A percentile compares a stretch with the other conserved stretches of the same genome.
Evolutionary conservation across 2,113 vertebrate genomes (phyloP).

Genomic region (Thalassarche chlororhynchos): DNA sequence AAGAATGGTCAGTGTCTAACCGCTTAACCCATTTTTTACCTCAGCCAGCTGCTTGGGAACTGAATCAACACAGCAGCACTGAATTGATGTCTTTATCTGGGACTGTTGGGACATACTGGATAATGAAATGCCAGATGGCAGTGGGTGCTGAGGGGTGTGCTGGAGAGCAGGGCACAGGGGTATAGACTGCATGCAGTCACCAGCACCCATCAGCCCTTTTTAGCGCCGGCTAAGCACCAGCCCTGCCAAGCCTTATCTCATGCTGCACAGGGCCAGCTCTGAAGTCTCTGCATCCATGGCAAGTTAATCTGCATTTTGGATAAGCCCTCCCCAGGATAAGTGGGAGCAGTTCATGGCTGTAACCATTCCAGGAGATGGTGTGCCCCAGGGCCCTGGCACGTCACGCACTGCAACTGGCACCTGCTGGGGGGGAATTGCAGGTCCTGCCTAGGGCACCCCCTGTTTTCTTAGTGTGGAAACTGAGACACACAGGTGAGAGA

Average conservation of each 20-base stretch:
- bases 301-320: not conserved
- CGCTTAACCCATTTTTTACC: not conserved
- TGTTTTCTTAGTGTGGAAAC: not conserved
- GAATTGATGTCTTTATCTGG: not conserved
- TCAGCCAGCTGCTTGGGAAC: not conserved
- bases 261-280: not conserved
- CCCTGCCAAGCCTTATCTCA: not conserved
- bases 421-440: not conserved
- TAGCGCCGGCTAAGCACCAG: not conserved
- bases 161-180: not conserved
- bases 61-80: not conserved
- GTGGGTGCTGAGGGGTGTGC: not conserved
- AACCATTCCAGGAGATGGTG: not conserved
- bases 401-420: not conserved
- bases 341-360: not conserved
- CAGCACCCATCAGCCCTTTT: not conserved
- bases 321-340: not conserved
- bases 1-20: not conserved
- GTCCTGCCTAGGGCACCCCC: not conserved
- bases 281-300: not conserved
- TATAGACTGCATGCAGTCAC: not conserved
- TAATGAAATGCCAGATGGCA: not conserved
- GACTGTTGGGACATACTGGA: not conserved
- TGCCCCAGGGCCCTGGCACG: accelerated
- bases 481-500: not conserved